phyloP scores from a whole-genome alignment of 2,888 invertebrate species.

The Diaperis boleti region DNA sequence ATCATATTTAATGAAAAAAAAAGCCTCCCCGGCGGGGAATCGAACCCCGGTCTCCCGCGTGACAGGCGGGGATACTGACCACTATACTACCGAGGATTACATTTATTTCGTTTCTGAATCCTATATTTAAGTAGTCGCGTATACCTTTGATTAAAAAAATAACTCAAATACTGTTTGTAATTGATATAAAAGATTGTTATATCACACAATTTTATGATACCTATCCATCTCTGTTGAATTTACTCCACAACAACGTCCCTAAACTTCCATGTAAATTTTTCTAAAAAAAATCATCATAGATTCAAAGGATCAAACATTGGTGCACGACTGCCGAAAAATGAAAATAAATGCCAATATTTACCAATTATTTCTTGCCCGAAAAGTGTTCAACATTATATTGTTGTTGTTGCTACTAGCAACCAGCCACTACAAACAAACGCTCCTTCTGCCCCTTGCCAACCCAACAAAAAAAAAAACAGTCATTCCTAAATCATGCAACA shows the following conservation, averaged over 20 bases:
- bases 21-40: slow-evolving; percentile 38
- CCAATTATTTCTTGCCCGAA: slow-evolving; percentile 58
- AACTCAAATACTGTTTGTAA: too few species aligned
- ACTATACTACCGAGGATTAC: slow-evolving; percentile 34
- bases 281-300: too few species aligned
- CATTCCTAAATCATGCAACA: slow-evolving; percentile 53
- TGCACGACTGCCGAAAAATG: slow-evolving; percentile 9
- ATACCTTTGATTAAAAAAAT: too few species aligned
- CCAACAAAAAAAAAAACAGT: slow-evolving; percentile 7
- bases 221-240: too few species aligned
- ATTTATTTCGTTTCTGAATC: slow-evolving; percentile 18
- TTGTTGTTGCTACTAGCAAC: slow-evolving; percentile 16
- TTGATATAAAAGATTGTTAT: too few species aligned
- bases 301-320: slow-evolving; percentile 3
- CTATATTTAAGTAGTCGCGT: too few species aligned
- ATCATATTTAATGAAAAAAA: slow-evolving; percentile 23
- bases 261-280: too few species aligned
- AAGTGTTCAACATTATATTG: slow-evolving; percentile 61
- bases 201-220: too few species aligned
- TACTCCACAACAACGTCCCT: too few species aligned
- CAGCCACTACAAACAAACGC: slow-evolving; percentile 50
- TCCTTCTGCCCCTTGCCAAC: slow-evolving; percentile 6
- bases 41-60: slow-evolving; percentile 38
- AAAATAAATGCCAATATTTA: slow-evolving; percentile 52
- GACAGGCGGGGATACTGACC: slow-evolving; percentile 38